A percentile compares a stretch with the other conserved stretches of the same genome.
phyloP scores from a whole-genome alignment of 2,113 vertebrate genomes.

The Urocitellus parryii region DNA sequence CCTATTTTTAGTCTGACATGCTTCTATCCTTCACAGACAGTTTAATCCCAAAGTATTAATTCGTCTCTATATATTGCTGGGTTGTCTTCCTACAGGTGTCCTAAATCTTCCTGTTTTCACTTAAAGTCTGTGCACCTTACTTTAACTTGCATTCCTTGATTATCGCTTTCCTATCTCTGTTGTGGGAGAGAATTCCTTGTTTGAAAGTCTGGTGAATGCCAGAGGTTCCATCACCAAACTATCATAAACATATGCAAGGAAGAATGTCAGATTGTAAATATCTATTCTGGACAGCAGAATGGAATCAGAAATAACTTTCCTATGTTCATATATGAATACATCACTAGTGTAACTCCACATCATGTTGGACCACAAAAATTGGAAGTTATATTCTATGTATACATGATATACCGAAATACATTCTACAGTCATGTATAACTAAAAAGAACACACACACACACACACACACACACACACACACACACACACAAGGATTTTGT shows the following conservation, averaged over 20 bases:
- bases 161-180: slow-evolving; percentile 77
- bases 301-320: too few relatives aligned
- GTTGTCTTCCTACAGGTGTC: slow-evolving; percentile 87
- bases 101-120: slow-evolving; percentile 88
- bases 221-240: neutral
- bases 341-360: too few relatives aligned
- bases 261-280: neutral
- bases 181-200: neutral
- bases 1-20: slow-evolving; percentile 89
- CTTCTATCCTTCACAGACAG: slow-evolving; percentile 91
- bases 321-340: too few relatives aligned
- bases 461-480: too few relatives aligned
- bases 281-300: neutral
- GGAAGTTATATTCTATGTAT: too few relatives aligned
- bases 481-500: neutral
- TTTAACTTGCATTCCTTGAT: slow-evolving; percentile 82
- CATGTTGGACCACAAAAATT: too few relatives aligned
- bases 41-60: slow-evolving; percentile 92
- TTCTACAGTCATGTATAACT: too few relatives aligned
- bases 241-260: neutral
- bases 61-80: slow-evolving; percentile 89
- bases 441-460: neutral
- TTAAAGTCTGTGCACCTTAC: slow-evolving; percentile 83
- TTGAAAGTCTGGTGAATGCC: neutral
- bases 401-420: too few relatives aligned